A percentile compares a stretch with the other conserved stretches of the same genome.
phyloP scores from a whole-genome alignment of 1,140 invertebrate genomes.

The Helicoverpa zea region DNA sequence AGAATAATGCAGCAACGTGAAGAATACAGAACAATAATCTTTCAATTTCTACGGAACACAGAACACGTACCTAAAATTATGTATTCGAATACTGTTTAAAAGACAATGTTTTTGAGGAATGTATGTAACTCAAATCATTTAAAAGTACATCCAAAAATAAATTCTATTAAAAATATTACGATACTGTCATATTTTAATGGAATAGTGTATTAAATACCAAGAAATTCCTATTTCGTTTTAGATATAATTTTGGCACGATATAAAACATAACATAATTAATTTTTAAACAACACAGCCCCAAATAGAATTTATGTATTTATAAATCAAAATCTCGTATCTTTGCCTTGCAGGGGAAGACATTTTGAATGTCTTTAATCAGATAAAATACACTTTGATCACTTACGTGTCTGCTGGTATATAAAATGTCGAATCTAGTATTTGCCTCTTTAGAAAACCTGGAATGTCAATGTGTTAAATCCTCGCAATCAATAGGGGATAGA shows the following conservation, averaged over 20 bases:
- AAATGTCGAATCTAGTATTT: too few relatives aligned
- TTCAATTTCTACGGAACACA: not conserved
- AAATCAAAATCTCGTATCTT: not conserved
- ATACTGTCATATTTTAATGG: conserved; percentile 11
- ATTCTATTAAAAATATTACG: not conserved
- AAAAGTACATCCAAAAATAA: conserved; percentile 49
- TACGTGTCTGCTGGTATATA: too few relatives aligned
- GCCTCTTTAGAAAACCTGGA: too few relatives aligned
- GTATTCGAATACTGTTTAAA: conserved; percentile 7
- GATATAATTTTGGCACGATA: conserved; percentile 40
- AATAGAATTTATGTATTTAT: not conserved
- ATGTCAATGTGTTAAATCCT: too few relatives aligned
- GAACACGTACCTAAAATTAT: not conserved
- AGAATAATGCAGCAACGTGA: too few relatives aligned
- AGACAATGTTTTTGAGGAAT: conserved; percentile 37
- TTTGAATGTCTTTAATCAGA: not conserved
- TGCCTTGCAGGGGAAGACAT: not conserved
- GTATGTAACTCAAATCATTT: conserved; percentile 17
- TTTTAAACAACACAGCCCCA: conserved; percentile 26
- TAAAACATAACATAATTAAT: conserved; percentile 30
- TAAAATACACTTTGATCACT: too few relatives aligned
- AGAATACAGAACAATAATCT: too few relatives aligned
- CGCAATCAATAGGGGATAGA: too few relatives aligned
- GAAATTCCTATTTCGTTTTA: not conserved
- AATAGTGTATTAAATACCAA: conserved; percentile 20